Percentiles rank a stretch among this genome's conserved stretches.
phyloP scores from a whole-genome alignment of 2,888 invertebrate species.

The Muscina levida region DNA sequence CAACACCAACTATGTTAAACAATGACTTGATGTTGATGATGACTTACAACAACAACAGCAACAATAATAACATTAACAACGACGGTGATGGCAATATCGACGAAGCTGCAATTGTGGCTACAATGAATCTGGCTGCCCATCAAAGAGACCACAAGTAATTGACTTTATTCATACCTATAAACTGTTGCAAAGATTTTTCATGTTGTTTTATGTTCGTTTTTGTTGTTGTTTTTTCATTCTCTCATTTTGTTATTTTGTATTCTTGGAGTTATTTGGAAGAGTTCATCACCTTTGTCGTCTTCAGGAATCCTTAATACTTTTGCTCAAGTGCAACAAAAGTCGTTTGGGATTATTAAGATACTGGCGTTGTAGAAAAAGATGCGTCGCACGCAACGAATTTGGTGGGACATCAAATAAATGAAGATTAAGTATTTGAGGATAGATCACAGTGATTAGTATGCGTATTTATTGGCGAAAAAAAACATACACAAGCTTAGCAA shows the following conservation, averaged over 20 bases:
- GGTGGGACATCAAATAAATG: not conserved
- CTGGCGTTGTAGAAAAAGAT: conserved; percentile 3
- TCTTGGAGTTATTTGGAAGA: conserved; percentile 47
- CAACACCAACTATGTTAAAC: conserved; percentile 68
- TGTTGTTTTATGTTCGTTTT: not conserved
- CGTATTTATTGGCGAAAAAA: not conserved
- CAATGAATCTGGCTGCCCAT: conserved; percentile 27
- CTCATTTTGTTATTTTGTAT: not conserved
- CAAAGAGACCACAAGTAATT: conserved; percentile 57
- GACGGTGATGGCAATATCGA: conserved; percentile 38
- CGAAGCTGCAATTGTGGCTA: conserved; percentile 39
- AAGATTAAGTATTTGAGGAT: conserved; percentile 1
- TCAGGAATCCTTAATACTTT: conserved; percentile 1
- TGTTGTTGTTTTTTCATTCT: no score
- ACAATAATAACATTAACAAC: conserved; percentile 17
- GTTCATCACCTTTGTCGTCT: conserved; percentile 21
- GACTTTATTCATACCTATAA: conserved; percentile 44
- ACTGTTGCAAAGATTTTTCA: conserved; percentile 17
- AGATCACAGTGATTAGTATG: not conserved
- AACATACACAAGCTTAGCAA: no score
- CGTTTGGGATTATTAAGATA: conserved; percentile 1
- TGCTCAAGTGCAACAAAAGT: not conserved
- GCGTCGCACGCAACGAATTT: conserved; percentile 10
- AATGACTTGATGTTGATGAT: conserved; percentile 67
- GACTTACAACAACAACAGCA: conserved; percentile 66